phyloP scores from a whole-genome alignment of 2,797 vertebrate species.

The Thaleichthys pacificus region DNA sequence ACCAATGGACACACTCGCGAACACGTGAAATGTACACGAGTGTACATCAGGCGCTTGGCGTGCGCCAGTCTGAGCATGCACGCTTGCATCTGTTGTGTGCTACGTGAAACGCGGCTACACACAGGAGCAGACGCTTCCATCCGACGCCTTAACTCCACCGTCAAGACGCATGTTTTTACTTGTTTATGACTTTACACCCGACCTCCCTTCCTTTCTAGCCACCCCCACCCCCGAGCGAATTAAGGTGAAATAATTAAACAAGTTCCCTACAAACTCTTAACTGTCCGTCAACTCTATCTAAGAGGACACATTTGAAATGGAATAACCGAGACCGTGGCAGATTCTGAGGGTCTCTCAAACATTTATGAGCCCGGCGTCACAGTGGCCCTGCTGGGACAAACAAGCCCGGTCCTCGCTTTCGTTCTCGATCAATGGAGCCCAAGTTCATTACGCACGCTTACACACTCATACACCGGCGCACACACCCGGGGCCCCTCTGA shows the following conservation, averaged over 20 bases:
- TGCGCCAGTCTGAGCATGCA: no score
- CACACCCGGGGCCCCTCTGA: no score
- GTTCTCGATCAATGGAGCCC: slow-evolving; percentile 73
- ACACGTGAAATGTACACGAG: background rate
- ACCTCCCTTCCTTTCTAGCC: background rate
- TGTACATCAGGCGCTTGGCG: no score
- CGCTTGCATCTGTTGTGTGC: no score
- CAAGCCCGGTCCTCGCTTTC: slow-evolving; percentile 67
- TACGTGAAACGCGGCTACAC: background rate
- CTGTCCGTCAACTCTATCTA: slow-evolving; percentile 62
- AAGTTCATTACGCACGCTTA: slow-evolving; percentile 67
- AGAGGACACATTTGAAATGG: slow-evolving; percentile 55
- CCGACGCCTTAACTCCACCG: slow-evolving; percentile 5
- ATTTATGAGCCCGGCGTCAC: slow-evolving; percentile 75
- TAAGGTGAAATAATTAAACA: background rate
- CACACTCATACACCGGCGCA: no score
- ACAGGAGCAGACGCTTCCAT: background rate
- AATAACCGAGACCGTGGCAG: slow-evolving; percentile 41
- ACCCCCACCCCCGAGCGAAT: background rate
- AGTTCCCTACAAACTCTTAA: background rate
- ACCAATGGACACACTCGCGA: background rate
- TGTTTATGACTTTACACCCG: background rate
- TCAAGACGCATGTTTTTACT: background rate
- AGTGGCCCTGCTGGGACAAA: slow-evolving; percentile 74
- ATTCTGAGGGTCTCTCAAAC: slow-evolving; percentile 62